Conservation (phyloP, 2,113 vertebrate genomes). For the Chelonoidis abingdonii region DNA sequence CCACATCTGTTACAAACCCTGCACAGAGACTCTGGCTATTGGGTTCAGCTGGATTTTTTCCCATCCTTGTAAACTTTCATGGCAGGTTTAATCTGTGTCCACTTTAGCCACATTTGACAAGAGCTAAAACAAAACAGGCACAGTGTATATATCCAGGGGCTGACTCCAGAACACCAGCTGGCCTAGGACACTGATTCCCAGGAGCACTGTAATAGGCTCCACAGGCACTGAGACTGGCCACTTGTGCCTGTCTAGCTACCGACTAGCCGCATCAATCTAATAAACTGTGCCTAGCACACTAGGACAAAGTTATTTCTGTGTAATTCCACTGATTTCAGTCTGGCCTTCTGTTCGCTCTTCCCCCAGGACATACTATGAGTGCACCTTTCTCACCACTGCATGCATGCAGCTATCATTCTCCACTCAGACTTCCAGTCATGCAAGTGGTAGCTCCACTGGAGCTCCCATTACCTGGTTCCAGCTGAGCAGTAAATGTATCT, state of each 20-base stretch:
- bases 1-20: background rate
- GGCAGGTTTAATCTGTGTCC: background rate
- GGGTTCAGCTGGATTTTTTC: background rate
- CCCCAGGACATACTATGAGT: background rate
- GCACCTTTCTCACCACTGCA: background rate
- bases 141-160: background rate
- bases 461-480: background rate
- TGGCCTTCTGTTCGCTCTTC: background rate
- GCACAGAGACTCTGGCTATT: background rate
- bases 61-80: background rate
- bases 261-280: background rate
- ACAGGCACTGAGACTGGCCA: too few relatives aligned
- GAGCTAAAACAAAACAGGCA: background rate
- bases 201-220: background rate
- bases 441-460: background rate
- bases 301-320: background rate
- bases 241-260: background rate
- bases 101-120: background rate
- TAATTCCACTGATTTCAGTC: background rate
- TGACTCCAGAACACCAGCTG: background rate
- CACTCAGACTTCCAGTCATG: background rate
- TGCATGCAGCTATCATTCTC: background rate
- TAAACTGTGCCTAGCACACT: background rate
- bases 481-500: conserved; percentile 14
- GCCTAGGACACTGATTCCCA: background rate